Evolutionary conservation across 53 echinoderm and acorn worm genomes (phyloP).

Genomic region (Actinopyga echinites): DNA sequence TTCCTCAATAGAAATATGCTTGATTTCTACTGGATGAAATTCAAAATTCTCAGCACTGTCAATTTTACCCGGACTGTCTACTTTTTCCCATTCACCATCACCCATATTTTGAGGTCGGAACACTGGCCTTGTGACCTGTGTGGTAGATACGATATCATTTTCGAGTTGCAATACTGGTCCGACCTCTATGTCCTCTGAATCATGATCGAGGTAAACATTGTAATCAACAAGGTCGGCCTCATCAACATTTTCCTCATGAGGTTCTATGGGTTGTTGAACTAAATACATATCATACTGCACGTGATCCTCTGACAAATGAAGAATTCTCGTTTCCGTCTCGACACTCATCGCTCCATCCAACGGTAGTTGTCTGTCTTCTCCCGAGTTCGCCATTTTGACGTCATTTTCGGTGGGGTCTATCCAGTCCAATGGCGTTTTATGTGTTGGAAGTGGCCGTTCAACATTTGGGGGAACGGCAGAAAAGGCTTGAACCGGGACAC

Average conservation of each 20-base stretch:
- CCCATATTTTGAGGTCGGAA: too few species aligned
- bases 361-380: not conserved
- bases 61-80: too few species aligned
- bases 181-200: too few species aligned
- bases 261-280: not conserved
- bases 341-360: not conserved
- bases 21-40: not conserved
- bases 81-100: too few species aligned
- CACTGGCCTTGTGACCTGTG: too few species aligned
- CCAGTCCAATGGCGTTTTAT: not conserved
- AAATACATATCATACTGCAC: slow-evolving; percentile 11
- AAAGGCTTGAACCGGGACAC: not conserved
- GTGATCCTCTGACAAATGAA: slow-evolving; percentile 6
- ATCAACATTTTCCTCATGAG: too few species aligned
- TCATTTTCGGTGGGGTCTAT: not conserved
- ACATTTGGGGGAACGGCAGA: not conserved
- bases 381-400: not conserved
- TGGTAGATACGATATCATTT: too few species aligned
- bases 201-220: too few species aligned
- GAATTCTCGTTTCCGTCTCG: slow-evolving; percentile 7
- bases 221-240: not conserved
- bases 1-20: not conserved
- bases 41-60: too few species aligned
- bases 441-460: not conserved
- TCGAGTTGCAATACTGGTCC: too few species aligned